A percentile compares a stretch with the other conserved stretches of the same genome.
Conservation (phyloP, 1,140 invertebrate species). For the Atta cephalotes region DNA sequence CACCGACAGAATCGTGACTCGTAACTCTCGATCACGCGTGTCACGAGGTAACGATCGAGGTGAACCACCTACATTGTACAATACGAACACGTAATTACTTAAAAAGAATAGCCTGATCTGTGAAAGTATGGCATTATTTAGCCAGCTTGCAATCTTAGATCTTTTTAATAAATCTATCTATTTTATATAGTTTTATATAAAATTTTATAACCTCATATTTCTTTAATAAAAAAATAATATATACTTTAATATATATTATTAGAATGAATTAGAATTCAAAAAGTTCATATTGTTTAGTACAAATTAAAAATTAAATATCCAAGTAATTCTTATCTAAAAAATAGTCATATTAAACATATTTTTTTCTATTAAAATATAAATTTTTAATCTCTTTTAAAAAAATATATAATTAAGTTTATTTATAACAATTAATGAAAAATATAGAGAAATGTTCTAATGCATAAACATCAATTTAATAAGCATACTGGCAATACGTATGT, state of each 20-base stretch:
- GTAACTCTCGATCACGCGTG: slow-evolving; percentile 48
- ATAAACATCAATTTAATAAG: background rate
- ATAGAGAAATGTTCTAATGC: background rate
- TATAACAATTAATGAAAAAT: background rate
- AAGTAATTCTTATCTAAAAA: background rate
- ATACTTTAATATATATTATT: background rate
- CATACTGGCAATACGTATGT: background rate
- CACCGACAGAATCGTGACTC: slow-evolving; percentile 44
- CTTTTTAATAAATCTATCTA: background rate
- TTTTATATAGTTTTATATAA: too few species aligned
- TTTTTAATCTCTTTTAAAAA: background rate
- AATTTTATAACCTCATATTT: too few species aligned
- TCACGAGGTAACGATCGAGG: slow-evolving; percentile 47
- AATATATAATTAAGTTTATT: background rate
- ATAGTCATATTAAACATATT: background rate
- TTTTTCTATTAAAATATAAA: background rate
- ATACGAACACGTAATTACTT: slow-evolving; percentile 30
- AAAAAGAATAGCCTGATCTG: slow-evolving; percentile 25
- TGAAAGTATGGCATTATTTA: slow-evolving; percentile 7
- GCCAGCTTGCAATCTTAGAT: background rate
- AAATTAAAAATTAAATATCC: background rate
- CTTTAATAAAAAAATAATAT: too few species aligned
- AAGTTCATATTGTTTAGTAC: background rate
- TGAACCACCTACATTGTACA: slow-evolving; percentile 41
- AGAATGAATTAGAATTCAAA: background rate